A percentile compares a stretch with the other conserved stretches of the same genome.
Conservation (phyloP, 2,888 invertebrate species). For the Parasteatoda lunata region DNA sequence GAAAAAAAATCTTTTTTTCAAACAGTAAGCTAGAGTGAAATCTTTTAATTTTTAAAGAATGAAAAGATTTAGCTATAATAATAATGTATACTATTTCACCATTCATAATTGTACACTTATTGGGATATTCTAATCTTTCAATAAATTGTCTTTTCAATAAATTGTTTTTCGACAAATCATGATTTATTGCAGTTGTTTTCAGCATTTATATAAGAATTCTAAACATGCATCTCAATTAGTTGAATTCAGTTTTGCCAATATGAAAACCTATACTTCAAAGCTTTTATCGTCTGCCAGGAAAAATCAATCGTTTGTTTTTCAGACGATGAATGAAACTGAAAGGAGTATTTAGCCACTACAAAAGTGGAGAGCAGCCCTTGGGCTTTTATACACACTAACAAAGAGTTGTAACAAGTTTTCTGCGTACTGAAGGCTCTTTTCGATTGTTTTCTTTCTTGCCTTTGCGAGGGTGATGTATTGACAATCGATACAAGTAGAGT, state of each 20-base stretch:
- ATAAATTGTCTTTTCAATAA: too few relatives aligned
- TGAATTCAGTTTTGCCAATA: not conserved
- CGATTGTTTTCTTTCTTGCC: slow-evolving; percentile 36
- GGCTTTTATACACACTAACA: slow-evolving; percentile 9
- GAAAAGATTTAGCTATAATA: too few relatives aligned
- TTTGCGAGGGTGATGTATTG: slow-evolving; percentile 24
- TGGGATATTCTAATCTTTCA: too few relatives aligned
- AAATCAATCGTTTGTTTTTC: slow-evolving; percentile 5
- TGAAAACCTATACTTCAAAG: not conserved
- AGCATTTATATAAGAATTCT: too few relatives aligned
- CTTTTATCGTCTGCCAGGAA: not conserved
- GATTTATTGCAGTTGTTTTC: too few relatives aligned
- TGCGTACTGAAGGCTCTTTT: not conserved
- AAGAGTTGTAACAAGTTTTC: slow-evolving; percentile 18
- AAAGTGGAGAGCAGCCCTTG: not conserved
- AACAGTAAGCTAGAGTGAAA: too few relatives aligned
- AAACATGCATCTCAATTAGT: too few relatives aligned
- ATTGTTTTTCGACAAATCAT: too few relatives aligned
- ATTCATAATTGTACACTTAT: too few relatives aligned
- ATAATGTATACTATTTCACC: too few relatives aligned
- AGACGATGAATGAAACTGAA: slow-evolving; percentile 1
- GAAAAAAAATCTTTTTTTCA: too few relatives aligned
- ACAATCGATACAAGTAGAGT: slow-evolving; percentile 35
- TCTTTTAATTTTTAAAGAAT: too few relatives aligned
- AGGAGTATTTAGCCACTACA: slow-evolving; percentile 1